Base-by-base conservation (phyloP, 2,888 invertebrate species). In the Heliconius erato region DNA sequence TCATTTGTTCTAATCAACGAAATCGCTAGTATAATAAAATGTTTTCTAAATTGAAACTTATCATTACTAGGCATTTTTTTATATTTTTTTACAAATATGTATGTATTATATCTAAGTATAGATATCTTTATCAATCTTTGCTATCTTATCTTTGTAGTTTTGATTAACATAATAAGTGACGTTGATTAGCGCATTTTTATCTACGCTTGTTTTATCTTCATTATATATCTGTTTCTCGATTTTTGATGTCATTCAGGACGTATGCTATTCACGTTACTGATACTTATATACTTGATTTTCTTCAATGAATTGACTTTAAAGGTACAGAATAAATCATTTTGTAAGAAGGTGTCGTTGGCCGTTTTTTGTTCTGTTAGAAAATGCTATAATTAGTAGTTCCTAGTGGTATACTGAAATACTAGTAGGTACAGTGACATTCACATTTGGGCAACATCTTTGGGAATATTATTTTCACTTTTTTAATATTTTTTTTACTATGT, bases 71-170 rank as follows among this genome's bases (percentile, higher is more conserved):
- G 0, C 6, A 49, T 16, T 7, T 54, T n/a, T n/a, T n/a, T n/a
- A n/a, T n/a, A n/a, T 19, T 54, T 54, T 54, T 54, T 54, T 54
- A 16, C 16, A 28, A 7, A 16, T 44, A 26, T 14, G 3, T 44
- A 26, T 26, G 9, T 72, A n/a, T 72, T 44, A 16, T 16, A 16
- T 16, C 26, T 76, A 63, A 14, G 35, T 63, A 32, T 63, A n/a
- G 3, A 63, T 74, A 32, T 54, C 26, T 76, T 35, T 63, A 63
- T 76, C 63, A 76, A 76, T 76, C 63, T 76, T 76, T 76, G 35
- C n/a, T 35, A 76, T 76, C 63, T 76, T 76, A 76, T 76, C 76
- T 63, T 35, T 59, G 54, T 28, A 59, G 12, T n/a, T 76, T 63
- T 76, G 59, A 76, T 63, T 11, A 76, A 59, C 76, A 76, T 76